Conservation (phyloP, 1,140 invertebrate species). For the Orius insidiosus region DNA sequence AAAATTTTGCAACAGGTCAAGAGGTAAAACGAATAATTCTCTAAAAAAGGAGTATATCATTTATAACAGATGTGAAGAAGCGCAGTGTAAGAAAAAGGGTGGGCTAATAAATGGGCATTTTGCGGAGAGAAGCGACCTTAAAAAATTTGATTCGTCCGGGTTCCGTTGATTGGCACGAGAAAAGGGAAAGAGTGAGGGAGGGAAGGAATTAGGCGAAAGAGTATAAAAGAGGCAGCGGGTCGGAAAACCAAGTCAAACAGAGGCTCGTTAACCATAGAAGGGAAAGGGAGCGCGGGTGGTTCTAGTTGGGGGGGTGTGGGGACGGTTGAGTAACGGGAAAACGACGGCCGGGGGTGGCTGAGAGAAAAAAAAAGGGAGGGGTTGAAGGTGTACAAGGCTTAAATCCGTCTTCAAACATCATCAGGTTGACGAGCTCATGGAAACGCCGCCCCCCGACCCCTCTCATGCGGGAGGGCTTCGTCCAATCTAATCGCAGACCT, state of each 20-base stretch:
- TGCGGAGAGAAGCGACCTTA: conserved; percentile 2
- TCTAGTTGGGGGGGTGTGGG: conserved; percentile 25
- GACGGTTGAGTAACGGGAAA: conserved; percentile 7
- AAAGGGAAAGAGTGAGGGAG: neutral
- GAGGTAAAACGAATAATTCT: too few species aligned
- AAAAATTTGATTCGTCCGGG: conserved; percentile 8
- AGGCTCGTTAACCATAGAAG: conserved; percentile 11
- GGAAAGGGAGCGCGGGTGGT: conserved; percentile 8
- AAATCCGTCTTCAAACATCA: conserved; percentile 14
- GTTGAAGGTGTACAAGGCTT: conserved; percentile 11
- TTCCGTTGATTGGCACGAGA: conserved; percentile 2
- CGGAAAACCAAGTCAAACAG: conserved; percentile 13
- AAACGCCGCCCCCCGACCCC: neutral
- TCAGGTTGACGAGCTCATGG: conserved; percentile 11
- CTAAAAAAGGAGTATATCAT: too few species aligned
- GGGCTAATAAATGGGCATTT: conserved; percentile 6
- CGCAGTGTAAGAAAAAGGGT: too few species aligned
- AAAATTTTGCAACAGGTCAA: too few species aligned
- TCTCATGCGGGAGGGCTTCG: neutral
- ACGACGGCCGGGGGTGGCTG: conserved; percentile 3
- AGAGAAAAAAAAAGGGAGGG: conserved; percentile 8
- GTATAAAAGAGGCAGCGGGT: conserved; percentile 10
- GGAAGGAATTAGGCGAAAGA: conserved; percentile 10
- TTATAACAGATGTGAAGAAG: too few species aligned
- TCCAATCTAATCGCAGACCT: neutral